These are phyloP conservation scores for Drosophila subsilvestris DNA, from an alignment of 2,888 invertebrate species.

Conservation along the genomic window DNA sequence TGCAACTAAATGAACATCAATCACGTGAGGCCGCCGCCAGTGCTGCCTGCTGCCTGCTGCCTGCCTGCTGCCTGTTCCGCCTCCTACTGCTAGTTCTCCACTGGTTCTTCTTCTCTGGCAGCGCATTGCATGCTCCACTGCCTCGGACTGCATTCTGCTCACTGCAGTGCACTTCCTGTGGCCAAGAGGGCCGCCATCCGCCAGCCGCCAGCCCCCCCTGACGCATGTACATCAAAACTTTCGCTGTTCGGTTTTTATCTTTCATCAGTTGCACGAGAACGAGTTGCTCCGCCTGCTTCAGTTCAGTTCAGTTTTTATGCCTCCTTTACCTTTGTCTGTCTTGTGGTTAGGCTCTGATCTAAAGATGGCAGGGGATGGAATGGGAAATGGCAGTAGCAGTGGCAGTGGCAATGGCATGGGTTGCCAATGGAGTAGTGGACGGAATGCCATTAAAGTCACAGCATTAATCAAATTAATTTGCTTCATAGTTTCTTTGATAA, in stretches of 20 bases:
- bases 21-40: slow-evolving; percentile 75
- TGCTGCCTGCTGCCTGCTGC: slow-evolving; percentile 49
- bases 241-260: slow-evolving; percentile 70
- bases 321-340: slow-evolving; percentile 53
- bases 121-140: slow-evolving; percentile 53
- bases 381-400: background rate
- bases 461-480: slow-evolving; percentile 56
- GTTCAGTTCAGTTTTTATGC: slow-evolving; percentile 51
- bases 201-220: slow-evolving; percentile 45
- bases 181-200: background rate
- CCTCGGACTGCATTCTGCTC: slow-evolving; percentile 58
- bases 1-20: slow-evolving; percentile 81
- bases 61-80: slow-evolving; percentile 62
- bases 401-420: background rate
- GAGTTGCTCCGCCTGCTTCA: slow-evolving; percentile 26
- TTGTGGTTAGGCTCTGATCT: slow-evolving; percentile 48
- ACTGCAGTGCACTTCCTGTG: slow-evolving; percentile 74
- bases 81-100: slow-evolving; percentile 35
- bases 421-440: background rate
- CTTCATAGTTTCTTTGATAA: slow-evolving; percentile 30
- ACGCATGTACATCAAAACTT: slow-evolving; percentile 77
- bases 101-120: slow-evolving; percentile 19
- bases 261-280: slow-evolving; percentile 55
- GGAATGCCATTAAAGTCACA: slow-evolving; percentile 39
- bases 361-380: background rate